Evolutionary conservation across 2,888 invertebrate species (phyloP).

Genomic region (Antitype chi): DNA sequence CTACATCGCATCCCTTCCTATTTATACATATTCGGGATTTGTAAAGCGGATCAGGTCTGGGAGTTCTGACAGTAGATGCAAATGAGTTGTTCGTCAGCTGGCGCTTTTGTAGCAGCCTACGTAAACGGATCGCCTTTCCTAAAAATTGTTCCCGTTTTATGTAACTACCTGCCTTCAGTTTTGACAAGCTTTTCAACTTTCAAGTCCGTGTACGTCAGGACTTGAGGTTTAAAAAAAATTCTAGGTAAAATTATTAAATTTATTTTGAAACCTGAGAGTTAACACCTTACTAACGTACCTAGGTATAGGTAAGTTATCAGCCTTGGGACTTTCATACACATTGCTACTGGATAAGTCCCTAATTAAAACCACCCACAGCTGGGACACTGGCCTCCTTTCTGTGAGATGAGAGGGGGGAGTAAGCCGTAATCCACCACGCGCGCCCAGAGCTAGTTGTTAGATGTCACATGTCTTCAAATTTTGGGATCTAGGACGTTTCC

Average conservation of each 20-base stretch:
- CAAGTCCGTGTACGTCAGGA: neutral
- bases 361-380: neutral
- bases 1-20: constrained; percentile 27
- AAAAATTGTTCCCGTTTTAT: constrained; percentile 52
- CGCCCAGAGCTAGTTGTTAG: neutral
- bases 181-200: constrained; percentile 3
- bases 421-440: neutral
- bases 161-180: constrained; percentile 9
- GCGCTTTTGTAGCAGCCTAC: constrained; percentile 44
- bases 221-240: neutral
- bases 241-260: neutral
- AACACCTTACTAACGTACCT: neutral
- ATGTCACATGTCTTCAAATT: neutral
- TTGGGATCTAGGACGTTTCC: neutral
- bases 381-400: neutral
- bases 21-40: constrained; percentile 49
- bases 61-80: constrained; percentile 63
- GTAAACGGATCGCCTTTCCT: constrained; percentile 46
- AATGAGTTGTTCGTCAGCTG: constrained; percentile 65
- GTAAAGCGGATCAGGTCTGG: constrained; percentile 32
- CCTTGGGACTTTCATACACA: neutral
- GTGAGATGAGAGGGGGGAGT: neutral
- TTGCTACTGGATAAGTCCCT: neutral
- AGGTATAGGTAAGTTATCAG: no score
- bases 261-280: neutral